Percentiles rank a stretch among this genome's conserved stretches.
These are phyloP conservation scores for Hypselothyrea guttata DNA, from an alignment of 2,888 invertebrate species.

Conservation along the genomic window DNA sequence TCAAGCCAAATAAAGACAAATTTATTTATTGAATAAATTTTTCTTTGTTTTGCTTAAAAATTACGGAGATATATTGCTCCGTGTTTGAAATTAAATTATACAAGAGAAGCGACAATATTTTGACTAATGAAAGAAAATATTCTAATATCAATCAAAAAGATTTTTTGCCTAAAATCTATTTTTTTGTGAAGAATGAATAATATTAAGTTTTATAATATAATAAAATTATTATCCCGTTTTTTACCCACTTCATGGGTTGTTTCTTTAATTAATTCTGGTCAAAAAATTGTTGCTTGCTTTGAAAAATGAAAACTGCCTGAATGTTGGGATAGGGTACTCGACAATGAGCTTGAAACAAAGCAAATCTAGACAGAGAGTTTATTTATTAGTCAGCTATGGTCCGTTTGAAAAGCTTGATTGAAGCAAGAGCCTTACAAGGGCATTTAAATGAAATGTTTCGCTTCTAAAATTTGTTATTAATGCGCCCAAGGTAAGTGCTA, in stretches of 20 bases:
- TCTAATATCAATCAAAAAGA: constrained; percentile 79
- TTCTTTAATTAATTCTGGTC: no score
- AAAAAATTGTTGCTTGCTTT: constrained; percentile 78
- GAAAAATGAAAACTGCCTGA: constrained; percentile 88
- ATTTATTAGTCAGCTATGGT: constrained; percentile 43
- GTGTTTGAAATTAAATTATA: no score
- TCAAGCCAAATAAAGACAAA: no score
- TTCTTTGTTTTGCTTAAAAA: neutral
- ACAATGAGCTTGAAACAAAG: constrained; percentile 77
- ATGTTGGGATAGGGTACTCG: constrained; percentile 98
- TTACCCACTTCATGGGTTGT: no score
- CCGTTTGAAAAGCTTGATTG: constrained; percentile 37
- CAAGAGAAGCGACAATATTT: neutral
- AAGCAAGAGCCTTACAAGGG: constrained; percentile 15
- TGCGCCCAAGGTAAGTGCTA: constrained; percentile 75
- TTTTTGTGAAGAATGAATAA: constrained; percentile 74
- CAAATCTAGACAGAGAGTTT: constrained; percentile 31
- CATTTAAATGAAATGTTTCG: constrained; percentile 24
- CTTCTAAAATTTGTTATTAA: constrained; percentile 9
- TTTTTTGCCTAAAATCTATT: constrained; percentile 81
- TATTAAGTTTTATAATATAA: no score
- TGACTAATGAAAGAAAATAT: neutral
- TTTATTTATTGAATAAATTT: no score
- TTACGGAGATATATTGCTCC: no score
- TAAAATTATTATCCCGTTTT: no score